Conservation (phyloP, 2,797 vertebrate genomes). For the Hoplostethus mediterraneus region DNA sequence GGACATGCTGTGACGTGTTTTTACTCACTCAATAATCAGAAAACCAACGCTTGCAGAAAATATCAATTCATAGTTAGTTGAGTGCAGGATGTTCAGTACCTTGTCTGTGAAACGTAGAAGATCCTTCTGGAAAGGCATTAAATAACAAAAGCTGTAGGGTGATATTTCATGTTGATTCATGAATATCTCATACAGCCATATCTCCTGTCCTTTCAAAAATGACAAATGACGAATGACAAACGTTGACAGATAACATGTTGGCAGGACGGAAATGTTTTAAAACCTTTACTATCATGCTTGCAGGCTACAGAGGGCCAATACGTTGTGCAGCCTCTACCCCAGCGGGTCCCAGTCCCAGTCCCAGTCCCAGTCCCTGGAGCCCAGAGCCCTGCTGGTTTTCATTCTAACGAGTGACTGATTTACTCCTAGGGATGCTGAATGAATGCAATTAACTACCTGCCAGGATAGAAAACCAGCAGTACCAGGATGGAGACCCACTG, state of each 20-base stretch:
- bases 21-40: no score
- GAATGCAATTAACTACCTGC: conserved; percentile 69
- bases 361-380: conserved; percentile 8
- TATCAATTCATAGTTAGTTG: no score
- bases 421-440: conserved; percentile 44
- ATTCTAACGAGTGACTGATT: conserved; percentile 58
- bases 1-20: no score
- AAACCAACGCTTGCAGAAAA: no score
- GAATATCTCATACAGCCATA: neutral
- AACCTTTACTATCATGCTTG: neutral
- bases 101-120: no score
- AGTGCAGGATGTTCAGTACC: no score
- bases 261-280: conserved; percentile 1
- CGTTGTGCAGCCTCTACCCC: neutral
- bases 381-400: conserved; percentile 35
- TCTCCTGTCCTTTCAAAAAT: neutral
- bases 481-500: conserved; percentile 12
- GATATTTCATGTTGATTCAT: no score
- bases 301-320: neutral
- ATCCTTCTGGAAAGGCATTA: no score
- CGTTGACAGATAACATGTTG: neutral
- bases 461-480: conserved; percentile 33
- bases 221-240: neutral
- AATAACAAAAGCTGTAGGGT: no score
- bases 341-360: conserved; percentile 29